Evolutionary conservation across 2,888 invertebrate species (phyloP), one percentile per base, ranked within the genome.

Genomic region (Caenorhabditis sp.): DNA sequence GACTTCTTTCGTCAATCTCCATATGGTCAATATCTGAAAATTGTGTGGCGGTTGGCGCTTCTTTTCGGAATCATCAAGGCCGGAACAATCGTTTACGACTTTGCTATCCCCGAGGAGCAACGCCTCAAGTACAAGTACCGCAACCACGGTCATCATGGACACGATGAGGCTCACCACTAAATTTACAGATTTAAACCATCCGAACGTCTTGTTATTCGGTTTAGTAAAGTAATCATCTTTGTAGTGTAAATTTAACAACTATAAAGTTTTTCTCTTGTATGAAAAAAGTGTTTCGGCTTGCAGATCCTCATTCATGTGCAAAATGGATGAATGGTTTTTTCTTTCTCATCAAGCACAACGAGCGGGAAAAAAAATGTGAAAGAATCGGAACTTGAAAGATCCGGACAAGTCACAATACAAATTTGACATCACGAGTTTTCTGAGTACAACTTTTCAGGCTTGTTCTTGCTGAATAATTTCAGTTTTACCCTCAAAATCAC

Each of bases 51-150:
- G 58, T 56, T 87, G 49, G 82, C 76, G 1, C 81, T 86, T 51
- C 84, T 85, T n/a, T 80, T 87, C 69, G 81, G 84, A 63, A 85
- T 83, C 63, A 82, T 84, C 63, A 82, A 86, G 77, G 79, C 84
- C 59, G 86, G 87, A 66, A 84, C 84, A 10, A 80, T 89, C 64
- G 64, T 69, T 26, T 90, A 90, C 81, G 89, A 89, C 69, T 73
- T 84, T 22, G 63, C 86, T 8, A 86, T 89, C n/a, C 90, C 90
- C 24, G 90, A 90, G 73, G 80, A 86, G 74, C 86, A 90, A 63
- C 79, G 90, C 41, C 87, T 90, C 19, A 85, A 88, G 54, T 89
- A 89, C 84, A 90, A 90, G 81, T 86, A 89, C 77, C 85, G 87
- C 49, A 76, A 86, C 44, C 85, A 89, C 59, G 84, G 85, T 16